Evolutionary conservation across 2,888 invertebrate species (phyloP).

Genomic region (Mamestra brassicae): DNA sequence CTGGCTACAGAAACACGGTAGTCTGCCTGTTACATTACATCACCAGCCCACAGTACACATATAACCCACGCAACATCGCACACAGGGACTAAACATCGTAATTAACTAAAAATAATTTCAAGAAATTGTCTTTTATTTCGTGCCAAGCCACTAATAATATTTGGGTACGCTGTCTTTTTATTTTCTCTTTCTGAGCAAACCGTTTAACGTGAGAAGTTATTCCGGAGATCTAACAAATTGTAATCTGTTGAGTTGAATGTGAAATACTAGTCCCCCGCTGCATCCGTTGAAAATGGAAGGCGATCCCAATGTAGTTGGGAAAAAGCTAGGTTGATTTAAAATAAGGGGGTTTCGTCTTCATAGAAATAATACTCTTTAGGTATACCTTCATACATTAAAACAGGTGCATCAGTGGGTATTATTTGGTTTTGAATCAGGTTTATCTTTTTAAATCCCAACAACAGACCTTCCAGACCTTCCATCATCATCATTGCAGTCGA

Average conservation of each 20-base stretch:
- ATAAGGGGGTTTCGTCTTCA: too few species aligned
- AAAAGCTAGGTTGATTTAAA: too few species aligned
- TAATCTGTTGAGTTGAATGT: not conserved
- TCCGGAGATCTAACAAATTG: not conserved
- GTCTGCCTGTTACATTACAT: conserved; percentile 36
- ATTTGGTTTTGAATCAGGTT: too few species aligned
- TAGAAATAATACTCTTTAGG: too few species aligned
- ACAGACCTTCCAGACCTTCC: too few species aligned
- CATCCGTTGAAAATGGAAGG: too few species aligned
- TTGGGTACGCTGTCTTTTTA: conserved; percentile 4
- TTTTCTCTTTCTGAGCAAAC: conserved; percentile 4
- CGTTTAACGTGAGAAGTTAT: not conserved
- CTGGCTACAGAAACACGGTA: conserved; percentile 19
- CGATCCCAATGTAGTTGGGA: too few species aligned
- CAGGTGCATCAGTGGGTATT: too few species aligned
- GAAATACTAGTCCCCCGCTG: not conserved
- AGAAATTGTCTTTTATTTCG: conserved; percentile 45
- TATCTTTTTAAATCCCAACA: too few species aligned
- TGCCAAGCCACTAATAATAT: conserved; percentile 52
- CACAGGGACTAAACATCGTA: conserved; percentile 38
- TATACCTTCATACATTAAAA: too few species aligned
- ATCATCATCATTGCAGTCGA: not conserved
- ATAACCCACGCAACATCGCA: conserved; percentile 33
- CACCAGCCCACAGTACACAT: conserved; percentile 27
- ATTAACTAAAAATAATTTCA: conserved; percentile 55